These are phyloP conservation scores for Danaus chrysippus DNA, from an alignment of 2,888 invertebrate genomes.

Conservation along the genomic window DNA sequence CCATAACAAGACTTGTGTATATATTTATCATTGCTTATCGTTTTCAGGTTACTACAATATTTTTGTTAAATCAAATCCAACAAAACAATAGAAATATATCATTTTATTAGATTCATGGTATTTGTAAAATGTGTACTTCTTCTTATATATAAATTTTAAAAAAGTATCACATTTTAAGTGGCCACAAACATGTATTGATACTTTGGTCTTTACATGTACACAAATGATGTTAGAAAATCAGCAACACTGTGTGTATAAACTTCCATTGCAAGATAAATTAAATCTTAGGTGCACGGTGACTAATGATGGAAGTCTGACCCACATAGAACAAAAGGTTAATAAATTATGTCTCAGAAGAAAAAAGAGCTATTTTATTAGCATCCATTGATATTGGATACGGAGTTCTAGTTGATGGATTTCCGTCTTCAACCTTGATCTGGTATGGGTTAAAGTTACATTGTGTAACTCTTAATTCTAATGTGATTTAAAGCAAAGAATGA, in stretches of 20 bases:
- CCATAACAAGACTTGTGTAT: slow-evolving; percentile 14
- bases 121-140: no score
- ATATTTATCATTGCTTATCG: slow-evolving; percentile 4
- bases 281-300: slow-evolving; percentile 32
- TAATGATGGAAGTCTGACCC: slow-evolving; percentile 63
- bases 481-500: slow-evolving; percentile 16
- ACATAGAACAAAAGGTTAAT: slow-evolving; percentile 65
- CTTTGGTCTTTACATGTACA: no score
- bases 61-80: neutral
- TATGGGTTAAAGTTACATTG: slow-evolving; percentile 32
- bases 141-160: no score
- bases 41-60: neutral
- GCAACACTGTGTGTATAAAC: neutral
- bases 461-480: slow-evolving; percentile 14
- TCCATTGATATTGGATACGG: slow-evolving; percentile 34
- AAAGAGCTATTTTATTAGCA: slow-evolving; percentile 46
- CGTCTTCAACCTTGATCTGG: slow-evolving; percentile 39
- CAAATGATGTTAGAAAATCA: neutral
- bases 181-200: no score
- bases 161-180: no score
- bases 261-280: slow-evolving; percentile 15
- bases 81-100: no score
- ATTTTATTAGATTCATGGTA: no score
- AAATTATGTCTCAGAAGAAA: slow-evolving; percentile 64
- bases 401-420: slow-evolving; percentile 36